phyloP scores from a whole-genome alignment of 2,797 vertebrate species.

The Aldrovandia affinis region DNA sequence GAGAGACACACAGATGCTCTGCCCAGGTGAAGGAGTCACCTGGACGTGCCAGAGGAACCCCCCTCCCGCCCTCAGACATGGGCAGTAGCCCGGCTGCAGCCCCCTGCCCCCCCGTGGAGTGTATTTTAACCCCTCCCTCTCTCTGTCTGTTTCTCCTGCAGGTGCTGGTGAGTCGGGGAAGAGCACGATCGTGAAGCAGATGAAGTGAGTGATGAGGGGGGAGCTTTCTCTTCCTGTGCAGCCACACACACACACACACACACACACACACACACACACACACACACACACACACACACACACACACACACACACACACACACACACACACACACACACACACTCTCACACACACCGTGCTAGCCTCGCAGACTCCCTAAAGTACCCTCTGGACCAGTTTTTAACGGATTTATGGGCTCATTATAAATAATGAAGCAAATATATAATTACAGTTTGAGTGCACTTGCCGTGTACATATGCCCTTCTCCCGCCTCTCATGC shows the following conservation, averaged over 20 bases:
- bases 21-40: too few species aligned
- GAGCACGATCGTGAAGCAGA: slow-evolving; percentile 87
- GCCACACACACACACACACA: too few species aligned
- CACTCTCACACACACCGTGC: not conserved
- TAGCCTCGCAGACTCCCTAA: not conserved
- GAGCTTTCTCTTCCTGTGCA: not conserved
- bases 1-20: not conserved
- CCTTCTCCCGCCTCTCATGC: slow-evolving; percentile 54
- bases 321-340: slow-evolving; percentile 21
- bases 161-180: slow-evolving; percentile 85
- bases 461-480: not conserved
- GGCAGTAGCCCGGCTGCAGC: too few species aligned
- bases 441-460: slow-evolving; percentile 3
- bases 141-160: slow-evolving; percentile 74
- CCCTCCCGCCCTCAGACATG: too few species aligned
- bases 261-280: not conserved
- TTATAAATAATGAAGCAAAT: slow-evolving; percentile 5
- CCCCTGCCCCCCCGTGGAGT: slow-evolving; percentile 51
- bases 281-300: not conserved
- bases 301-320: too few species aligned
- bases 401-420: not conserved
- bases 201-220: slow-evolving; percentile 75
- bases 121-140: slow-evolving; percentile 73
- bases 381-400: not conserved
- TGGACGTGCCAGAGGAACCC: not conserved